Evolutionary conservation across 2,888 invertebrate genomes (phyloP), one percentile per base, ranked within the genome.

Genomic region (Epinotia nisella): DNA sequence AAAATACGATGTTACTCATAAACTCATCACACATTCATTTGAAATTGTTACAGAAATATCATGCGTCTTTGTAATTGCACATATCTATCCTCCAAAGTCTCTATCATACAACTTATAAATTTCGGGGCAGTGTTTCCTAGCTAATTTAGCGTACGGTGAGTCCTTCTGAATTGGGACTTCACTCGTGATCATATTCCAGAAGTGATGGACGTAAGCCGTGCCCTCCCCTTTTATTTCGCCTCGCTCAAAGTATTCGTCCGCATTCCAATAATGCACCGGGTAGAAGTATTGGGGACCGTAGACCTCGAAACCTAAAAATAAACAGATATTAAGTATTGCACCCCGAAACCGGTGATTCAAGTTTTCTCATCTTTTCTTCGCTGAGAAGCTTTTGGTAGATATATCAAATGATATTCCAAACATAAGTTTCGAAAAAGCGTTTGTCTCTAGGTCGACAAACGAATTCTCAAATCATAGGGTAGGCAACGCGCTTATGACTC

Each of bases 221-320:
- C 76, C 72, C 10, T 75, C 84, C 71, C 94, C 86, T 21, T 55
- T 15, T 0, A 89, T 78, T 55, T 90, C 81, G 13, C 90, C 83
- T 0, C 86, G 83, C 55, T 92, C 87, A 80, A 96, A 96, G 82
- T 96, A 96, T 75, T 94, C 84, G 1, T 83, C 84, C 95, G 95
- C 96, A 7, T 94, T 84, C 71, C 85, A 83, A 94, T 95, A 96
- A 49, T 91, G 92, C 35, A 97, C 90, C 0, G 96, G 95, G 84
- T 96, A 97, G 82, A 97, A 96, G 13, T 94, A 89, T n/a, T 94
- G 91, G 0, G 95, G 94, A 0, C 95, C 94, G 78, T 94, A 95
- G 0, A 97, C 95, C 71, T 90, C 94, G 79, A 97, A 96, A 4
- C 96, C 88, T 88, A 80, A 41, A 83, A 83, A 49, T 0, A n/a